Percentiles rank a stretch among this genome's conserved stretches.
These are phyloP conservation scores for Drosophila paranaensis DNA, from an alignment of 2,888 invertebrate species.

Conservation along the genomic window DNA sequence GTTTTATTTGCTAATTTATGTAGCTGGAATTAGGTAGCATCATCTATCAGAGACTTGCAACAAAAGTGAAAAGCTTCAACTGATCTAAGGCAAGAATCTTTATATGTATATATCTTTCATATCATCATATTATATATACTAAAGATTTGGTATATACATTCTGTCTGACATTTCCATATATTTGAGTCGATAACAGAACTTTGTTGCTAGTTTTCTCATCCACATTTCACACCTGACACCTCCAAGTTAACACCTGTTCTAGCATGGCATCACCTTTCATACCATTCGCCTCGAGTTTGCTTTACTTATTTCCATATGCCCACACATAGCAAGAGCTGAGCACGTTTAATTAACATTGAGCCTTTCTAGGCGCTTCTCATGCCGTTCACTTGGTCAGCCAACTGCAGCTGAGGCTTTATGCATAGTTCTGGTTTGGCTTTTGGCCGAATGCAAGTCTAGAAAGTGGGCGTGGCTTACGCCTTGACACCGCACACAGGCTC, in stretches of 20 bases:
- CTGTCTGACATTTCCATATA: too few species aligned
- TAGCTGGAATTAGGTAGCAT: neutral
- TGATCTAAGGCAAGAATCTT: neutral
- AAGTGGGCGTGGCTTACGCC: constrained; percentile 38
- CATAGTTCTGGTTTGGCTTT: constrained; percentile 23
- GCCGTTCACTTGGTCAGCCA: neutral
- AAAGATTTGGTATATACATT: neutral
- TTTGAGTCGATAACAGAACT: neutral
- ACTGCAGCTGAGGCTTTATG: constrained; percentile 14
- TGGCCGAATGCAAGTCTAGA: constrained; percentile 20
- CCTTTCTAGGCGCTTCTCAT: constrained; percentile 45
- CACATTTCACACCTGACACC: neutral
- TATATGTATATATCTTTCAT: neutral
- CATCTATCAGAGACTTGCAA: neutral
- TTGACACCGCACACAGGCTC: constrained; percentile 18
- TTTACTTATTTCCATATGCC: neutral
- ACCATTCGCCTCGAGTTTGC: neutral
- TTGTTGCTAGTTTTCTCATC: neutral
- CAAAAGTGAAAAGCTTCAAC: neutral
- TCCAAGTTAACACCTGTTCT: neutral
- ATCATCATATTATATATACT: too few species aligned
- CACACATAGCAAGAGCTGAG: neutral
- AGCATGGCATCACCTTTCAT: neutral
- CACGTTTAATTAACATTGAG: neutral
- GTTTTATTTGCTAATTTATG: constrained; percentile 2